Evolutionary conservation across 2,888 invertebrate genomes (phyloP), one percentile per base, ranked within the genome.

Genomic region (Meteorus cinctellus): DNA sequence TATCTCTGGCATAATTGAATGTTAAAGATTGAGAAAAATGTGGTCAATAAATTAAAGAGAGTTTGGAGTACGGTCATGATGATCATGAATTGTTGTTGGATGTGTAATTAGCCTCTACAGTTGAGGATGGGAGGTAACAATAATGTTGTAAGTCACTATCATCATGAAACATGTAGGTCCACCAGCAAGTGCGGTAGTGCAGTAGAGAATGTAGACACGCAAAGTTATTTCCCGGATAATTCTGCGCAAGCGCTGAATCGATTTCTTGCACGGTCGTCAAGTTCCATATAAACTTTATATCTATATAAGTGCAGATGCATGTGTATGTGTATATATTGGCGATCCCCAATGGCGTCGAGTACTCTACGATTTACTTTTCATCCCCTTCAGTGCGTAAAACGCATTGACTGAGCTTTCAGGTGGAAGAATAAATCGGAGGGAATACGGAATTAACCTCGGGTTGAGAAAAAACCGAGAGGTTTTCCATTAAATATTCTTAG

Each of bases 71-170:
- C 1, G 8, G 19, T 41, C 8, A 41, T n/a, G 55, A 55, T 8
- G 8, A 6, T 41, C 41, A 41, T 19, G 55, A n/a, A 8, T 10
- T 55, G 48, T 6, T 4, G 6, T 55, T 19, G n/a, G 19, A 55
- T 55, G 24, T 55, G 55, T 55, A 19, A 55, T 55, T 55, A 19
- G 8, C 5, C 55, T 19, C 10, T 55, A 77, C 27, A 89, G 63
- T 60, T 41, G 34, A 19, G 41, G 62, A 60, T 41, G 59, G 62
- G 41, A 72, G 27, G 29, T 12, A 12, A 63, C 27, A 72, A 59
- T 41, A 59, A 62, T 45, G n/a, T 55, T 19, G 55, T 55, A 19
- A 55, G 19, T 19, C n/a, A 55, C 55, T 55, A 55, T 55, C 19
- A 55, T 55, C n/a, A 55, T 6, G 19, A 8, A 19, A 19, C 55